Conservation (phyloP, 64 coral and sea anemone genomes). For the Hydrozoanthus tunicans region DNA sequence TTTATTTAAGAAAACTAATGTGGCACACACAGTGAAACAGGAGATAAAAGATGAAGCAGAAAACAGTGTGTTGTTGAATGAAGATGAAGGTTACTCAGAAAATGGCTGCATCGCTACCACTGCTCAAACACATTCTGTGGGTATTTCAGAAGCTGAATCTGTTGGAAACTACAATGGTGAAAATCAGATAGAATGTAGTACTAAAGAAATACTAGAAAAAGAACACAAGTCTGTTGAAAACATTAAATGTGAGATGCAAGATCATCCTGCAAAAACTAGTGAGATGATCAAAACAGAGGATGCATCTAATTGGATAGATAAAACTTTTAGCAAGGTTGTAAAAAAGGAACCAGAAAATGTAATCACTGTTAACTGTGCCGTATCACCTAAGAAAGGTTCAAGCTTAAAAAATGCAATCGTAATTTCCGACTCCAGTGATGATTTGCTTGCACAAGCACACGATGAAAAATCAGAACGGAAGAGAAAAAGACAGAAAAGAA, state of each 20-base stretch:
- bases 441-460: background rate
- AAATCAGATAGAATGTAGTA: background rate
- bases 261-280: background rate
- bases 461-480: background rate
- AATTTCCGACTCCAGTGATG: conserved; percentile 39
- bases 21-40: background rate
- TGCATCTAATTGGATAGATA: background rate
- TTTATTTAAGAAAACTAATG: background rate
- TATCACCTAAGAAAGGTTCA: conserved; percentile 11
- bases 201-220: background rate
- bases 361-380: background rate
- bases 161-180: background rate
- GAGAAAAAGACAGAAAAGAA: background rate
- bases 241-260: background rate
- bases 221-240: background rate
- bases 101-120: background rate
- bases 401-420: conserved; percentile 20
- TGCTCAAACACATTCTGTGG: background rate
- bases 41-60: background rate
- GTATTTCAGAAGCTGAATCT: background rate
- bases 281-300: background rate
- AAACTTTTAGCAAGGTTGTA: background rate
- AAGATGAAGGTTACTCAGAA: background rate
- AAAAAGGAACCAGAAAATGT: background rate
- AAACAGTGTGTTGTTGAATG: background rate